These are phyloP conservation scores for Luffia ferchaultella DNA, from an alignment of 2,888 invertebrate species.

Conservation along the genomic window DNA sequence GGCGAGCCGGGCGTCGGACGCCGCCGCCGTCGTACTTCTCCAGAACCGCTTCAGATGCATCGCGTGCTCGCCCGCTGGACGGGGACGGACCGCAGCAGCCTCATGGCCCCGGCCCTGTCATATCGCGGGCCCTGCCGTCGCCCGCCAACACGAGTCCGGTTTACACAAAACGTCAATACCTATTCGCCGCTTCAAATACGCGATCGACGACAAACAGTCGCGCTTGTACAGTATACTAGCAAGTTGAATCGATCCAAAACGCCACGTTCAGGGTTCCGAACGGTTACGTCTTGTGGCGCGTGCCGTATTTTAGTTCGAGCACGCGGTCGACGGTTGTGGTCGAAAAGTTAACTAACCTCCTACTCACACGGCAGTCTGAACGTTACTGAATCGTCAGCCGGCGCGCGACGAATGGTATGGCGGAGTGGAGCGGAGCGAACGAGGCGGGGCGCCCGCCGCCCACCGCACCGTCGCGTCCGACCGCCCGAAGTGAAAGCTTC, in stretches of 20 bases:
- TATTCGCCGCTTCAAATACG: background rate
- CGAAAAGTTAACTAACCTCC: background rate
- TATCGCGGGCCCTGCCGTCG: conserved; percentile 9
- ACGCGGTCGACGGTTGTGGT: background rate
- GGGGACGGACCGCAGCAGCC: conserved; percentile 9
- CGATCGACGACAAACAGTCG: background rate
- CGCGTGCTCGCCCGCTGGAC: conserved; percentile 15
- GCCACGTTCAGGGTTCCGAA: too few species aligned
- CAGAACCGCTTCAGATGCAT: conserved; percentile 51
- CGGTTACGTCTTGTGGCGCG: too few species aligned
- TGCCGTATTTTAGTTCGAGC: background rate
- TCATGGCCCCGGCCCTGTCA: conserved; percentile 19
- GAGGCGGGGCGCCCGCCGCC: background rate
- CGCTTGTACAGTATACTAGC: too few species aligned
- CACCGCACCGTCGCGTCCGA: background rate
- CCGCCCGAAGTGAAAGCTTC: too few species aligned
- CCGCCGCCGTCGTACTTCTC: conserved; percentile 14
- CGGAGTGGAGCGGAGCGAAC: background rate
- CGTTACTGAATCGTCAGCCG: background rate
- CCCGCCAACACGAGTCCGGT: too few species aligned
- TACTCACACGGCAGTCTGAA: background rate
- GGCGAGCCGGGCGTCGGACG: conserved; percentile 19
- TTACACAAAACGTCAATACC: background rate
- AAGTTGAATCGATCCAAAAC: too few species aligned
- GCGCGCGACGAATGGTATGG: too few species aligned